Conservation (phyloP, 2,113 vertebrate species). For the Apodemus speciosus region DNA sequence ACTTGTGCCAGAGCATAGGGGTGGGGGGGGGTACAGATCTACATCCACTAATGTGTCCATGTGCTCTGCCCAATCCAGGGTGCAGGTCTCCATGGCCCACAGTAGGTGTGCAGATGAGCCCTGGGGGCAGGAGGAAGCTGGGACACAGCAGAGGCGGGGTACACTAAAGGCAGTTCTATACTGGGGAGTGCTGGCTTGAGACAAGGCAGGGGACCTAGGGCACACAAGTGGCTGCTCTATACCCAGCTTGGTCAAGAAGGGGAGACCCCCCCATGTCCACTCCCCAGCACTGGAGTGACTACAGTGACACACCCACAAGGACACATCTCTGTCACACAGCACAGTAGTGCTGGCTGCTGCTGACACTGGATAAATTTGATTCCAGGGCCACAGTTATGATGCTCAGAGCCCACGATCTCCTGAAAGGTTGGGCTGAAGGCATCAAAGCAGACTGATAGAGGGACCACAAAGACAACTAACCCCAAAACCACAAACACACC, state of each 20-base stretch:
- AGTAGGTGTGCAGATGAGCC: not conserved
- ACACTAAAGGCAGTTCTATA: not conserved
- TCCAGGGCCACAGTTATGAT: too few relatives aligned
- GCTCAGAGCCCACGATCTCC: not conserved
- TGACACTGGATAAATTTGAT: not conserved
- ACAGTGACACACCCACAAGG: not conserved
- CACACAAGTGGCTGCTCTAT: not conserved
- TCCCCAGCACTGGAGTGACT: not conserved
- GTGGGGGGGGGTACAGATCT: not conserved
- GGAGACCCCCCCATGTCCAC: not conserved
- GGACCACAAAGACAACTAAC: not conserved
- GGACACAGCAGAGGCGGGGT: rapidly evolving
- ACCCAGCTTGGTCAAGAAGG: not conserved
- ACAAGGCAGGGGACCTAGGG: rapidly evolving
- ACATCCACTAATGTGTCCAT: not conserved
- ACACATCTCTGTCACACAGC: not conserved
- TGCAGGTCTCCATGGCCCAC: not conserved
- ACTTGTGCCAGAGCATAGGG: rapidly evolving
- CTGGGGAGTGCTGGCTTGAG: not conserved
- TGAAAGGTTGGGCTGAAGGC: not conserved
- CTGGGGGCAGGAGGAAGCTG: not conserved
- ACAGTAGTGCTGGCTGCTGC: too few relatives aligned
- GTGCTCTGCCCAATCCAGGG: rapidly evolving
- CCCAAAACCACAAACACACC: too few relatives aligned
- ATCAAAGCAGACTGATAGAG: not conserved